A percentile compares a stretch with the other conserved stretches of the same genome.
phyloP scores from a whole-genome alignment of 2,113 vertebrate species.

The Hydropotes inermis region DNA sequence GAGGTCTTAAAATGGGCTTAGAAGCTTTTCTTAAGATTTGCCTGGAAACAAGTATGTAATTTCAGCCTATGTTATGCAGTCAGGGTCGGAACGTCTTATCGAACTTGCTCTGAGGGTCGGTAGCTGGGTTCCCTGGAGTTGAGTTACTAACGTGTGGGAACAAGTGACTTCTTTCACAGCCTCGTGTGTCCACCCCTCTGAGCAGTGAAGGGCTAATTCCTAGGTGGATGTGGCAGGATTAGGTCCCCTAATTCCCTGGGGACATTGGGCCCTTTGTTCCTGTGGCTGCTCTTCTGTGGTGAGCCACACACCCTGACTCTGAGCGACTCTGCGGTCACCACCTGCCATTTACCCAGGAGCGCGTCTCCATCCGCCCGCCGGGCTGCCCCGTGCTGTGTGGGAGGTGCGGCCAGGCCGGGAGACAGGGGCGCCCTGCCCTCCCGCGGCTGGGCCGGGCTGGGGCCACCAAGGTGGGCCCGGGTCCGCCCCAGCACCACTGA shows the following conservation, averaged over 20 bases:
- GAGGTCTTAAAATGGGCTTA: neutral
- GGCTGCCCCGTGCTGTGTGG: no score
- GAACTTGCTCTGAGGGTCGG: neutral
- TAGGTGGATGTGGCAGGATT: neutral
- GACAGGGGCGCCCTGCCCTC: neutral
- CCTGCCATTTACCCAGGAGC: accelerated
- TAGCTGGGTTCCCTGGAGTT: neutral
- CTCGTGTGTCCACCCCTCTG: neutral
- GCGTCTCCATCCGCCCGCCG: neutral
- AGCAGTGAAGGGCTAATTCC: neutral
- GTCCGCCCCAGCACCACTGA: neutral
- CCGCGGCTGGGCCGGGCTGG: neutral
- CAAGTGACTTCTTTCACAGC: neutral
- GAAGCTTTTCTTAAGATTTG: neutral
- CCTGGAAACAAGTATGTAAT: neutral
- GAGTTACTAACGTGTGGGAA: neutral
- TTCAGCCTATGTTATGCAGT: neutral
- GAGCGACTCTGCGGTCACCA: neutral
- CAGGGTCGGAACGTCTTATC: neutral
- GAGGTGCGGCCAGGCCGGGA: neutral
- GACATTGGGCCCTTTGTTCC: neutral
- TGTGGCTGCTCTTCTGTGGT: accelerated
- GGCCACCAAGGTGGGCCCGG: neutral
- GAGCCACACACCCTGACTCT: neutral
- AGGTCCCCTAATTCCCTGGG: neutral